Base-by-base conservation (phyloP, 1,140 invertebrate species). In the Cherax destructor region DNA sequence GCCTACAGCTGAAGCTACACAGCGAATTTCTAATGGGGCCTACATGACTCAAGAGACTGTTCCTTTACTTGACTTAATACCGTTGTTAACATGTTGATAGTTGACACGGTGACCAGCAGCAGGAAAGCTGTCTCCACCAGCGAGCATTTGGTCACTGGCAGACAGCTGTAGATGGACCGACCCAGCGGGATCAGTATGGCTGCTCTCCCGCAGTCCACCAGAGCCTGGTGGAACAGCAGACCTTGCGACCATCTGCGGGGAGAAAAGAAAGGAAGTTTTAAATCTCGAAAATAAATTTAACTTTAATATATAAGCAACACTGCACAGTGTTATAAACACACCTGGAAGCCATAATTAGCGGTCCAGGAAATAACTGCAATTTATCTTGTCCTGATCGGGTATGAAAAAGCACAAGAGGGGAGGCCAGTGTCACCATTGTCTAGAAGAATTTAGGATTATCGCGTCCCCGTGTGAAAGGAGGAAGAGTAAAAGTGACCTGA, bases 101-200 rank as follows among this genome's bases (percentile, higher is more conserved):
- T 98, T 24, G 97, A 97, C 41, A 98, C 97, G 52, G 97, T 98
- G 90, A 98, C 97, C 91, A 98, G 95, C 83, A 98, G 95, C 1
- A 99, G 95, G 94, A 98, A 99, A 11, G 97, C 97, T 21, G 97
- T 98, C 94, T 98, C 98, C 13, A 98, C 96, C n/a, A 98, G 94
- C 21, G 97, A 97, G 94, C 98, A 98, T 94, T 97, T 97, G 94
- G 97, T 96, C 50, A 98, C 97, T 1, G 97, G 97, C 93, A 97
- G 96, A 94, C 97, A 97, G 91, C 96, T 96, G 91, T 98, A 96
- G 91, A 98, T 97, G 91, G 97, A 97, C 10, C 97, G 96, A 1
- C 97, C 97, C 18, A 98, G 95, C 0, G 97, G 97, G 56, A 98
- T 95, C 47, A 98, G 95, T 84, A 98, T 97, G 50, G 97, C 97